Conservation (phyloP, 2,113 vertebrate genomes). For the Symphodus melops region DNA sequence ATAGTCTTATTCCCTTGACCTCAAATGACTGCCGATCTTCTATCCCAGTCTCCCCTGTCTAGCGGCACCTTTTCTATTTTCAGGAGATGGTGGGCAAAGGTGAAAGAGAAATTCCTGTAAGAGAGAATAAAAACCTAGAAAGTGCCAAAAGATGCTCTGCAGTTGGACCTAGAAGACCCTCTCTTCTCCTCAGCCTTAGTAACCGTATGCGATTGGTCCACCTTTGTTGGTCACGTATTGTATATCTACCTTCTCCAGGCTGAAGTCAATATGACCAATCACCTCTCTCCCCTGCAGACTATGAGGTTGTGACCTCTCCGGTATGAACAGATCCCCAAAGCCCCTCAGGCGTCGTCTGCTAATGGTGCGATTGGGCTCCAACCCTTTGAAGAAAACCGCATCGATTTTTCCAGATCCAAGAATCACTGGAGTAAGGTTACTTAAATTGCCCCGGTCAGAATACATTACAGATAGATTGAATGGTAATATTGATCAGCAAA, state of each 20-base stretch:
- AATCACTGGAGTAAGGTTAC: constrained; percentile 52
- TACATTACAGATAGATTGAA: constrained; percentile 49
- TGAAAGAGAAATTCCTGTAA: constrained; percentile 2
- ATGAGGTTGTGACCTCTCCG: constrained; percentile 43
- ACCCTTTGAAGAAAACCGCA: constrained; percentile 25
- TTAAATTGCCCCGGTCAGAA: constrained; percentile 55
- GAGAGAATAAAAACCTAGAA: constrained; percentile 34
- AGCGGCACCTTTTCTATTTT: constrained; percentile 14
- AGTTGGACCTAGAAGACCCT: not conserved
- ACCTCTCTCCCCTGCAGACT: constrained; percentile 13
- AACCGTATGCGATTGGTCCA: constrained; percentile 36
- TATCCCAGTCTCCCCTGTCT: constrained; percentile 20
- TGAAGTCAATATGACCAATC: constrained; percentile 32
- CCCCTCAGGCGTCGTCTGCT: constrained; percentile 19
- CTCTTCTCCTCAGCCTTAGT: constrained; percentile 25
- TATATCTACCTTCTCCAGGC: constrained; percentile 21
- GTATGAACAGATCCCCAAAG: constrained; percentile 30
- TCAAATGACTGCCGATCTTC: constrained; percentile 50
- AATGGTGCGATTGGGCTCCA: constrained; percentile 18
- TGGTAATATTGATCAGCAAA: constrained; percentile 55
- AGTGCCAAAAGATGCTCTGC: constrained; percentile 3
- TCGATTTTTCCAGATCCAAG: constrained; percentile 50
- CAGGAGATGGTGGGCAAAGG: not conserved
- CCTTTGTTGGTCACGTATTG: not conserved
- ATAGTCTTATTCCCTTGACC: constrained; percentile 32